Evolutionary conservation across 2,797 vertebrate genomes (phyloP).

Genomic region (Scyliorhinus canicula): DNA sequence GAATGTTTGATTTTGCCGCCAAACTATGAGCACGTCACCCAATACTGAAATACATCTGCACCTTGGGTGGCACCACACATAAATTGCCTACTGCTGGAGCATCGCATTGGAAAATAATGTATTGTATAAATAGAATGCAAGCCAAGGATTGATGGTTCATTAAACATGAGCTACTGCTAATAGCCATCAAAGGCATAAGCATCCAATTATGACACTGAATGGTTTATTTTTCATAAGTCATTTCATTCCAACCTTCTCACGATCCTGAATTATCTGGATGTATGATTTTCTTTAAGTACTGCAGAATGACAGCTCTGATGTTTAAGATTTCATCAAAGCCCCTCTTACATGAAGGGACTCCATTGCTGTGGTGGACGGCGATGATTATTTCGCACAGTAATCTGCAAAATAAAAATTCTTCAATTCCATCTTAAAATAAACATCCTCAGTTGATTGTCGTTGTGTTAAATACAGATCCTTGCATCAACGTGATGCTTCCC

Average conservation of each 20-base stretch:
- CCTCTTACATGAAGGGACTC: not conserved
- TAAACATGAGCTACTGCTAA: conserved; percentile 19
- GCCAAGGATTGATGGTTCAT: conserved; percentile 24
- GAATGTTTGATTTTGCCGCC: not conserved
- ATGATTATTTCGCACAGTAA: conserved; percentile 8
- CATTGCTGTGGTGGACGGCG: not conserved
- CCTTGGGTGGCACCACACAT: not conserved
- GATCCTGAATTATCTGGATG: not conserved
- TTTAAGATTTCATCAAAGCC: not conserved
- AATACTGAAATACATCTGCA: not conserved
- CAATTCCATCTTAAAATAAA: not conserved
- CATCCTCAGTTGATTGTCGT: not conserved
- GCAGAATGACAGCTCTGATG: not conserved
- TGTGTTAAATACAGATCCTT: not conserved
- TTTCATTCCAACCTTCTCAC: conserved; percentile 18
- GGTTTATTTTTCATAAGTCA: not conserved
- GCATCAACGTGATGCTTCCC: too few relatives aligned
- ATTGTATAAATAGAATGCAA: conserved; percentile 31
- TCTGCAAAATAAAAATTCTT: not conserved
- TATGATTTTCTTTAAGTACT: conserved; percentile 5
- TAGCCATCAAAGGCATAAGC: not conserved
- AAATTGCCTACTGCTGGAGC: not conserved
- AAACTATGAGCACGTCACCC: not conserved
- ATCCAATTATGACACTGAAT: not conserved
- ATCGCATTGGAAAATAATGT: conserved; percentile 18